Percentiles rank a stretch among this genome's conserved stretches.
These are phyloP conservation scores for Microcebus lehilahytsara DNA, from an alignment of 2,113 vertebrate genomes.

Conservation along the genomic window DNA sequence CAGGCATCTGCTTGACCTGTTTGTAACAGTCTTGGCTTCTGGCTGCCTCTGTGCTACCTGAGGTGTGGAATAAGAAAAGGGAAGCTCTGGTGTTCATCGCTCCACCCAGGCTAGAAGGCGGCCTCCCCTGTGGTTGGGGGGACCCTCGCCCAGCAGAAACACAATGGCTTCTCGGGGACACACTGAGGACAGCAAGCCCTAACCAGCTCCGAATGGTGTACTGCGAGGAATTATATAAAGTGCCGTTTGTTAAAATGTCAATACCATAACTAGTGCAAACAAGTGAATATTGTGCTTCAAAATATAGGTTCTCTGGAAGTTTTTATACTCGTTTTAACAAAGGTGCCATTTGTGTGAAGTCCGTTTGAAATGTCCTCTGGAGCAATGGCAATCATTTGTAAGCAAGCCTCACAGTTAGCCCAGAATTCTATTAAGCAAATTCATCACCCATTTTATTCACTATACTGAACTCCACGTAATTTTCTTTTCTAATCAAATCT, in stretches of 20 bases:
- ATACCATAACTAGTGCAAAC: not conserved
- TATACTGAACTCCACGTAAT: not conserved
- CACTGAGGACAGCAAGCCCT: not conserved
- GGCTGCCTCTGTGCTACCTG: not conserved
- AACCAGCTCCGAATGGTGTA: not conserved
- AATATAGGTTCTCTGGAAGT: not conserved
- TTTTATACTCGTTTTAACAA: not conserved
- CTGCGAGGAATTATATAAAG: not conserved
- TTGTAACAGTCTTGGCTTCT: not conserved
- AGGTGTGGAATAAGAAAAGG: not conserved
- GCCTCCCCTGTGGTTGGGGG: not conserved
- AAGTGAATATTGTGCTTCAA: not conserved
- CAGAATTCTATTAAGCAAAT: not conserved
- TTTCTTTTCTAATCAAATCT: conserved; percentile 35
- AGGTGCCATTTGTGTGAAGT: not conserved
- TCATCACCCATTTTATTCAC: not conserved
- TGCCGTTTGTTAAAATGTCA: not conserved
- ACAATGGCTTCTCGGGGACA: not conserved
- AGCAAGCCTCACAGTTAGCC: not conserved
- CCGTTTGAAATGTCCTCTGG: not conserved
- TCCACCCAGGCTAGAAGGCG: not conserved
- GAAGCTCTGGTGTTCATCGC: not conserved
- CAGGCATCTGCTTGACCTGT: not conserved
- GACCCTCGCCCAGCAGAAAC: not conserved
- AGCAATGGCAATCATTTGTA: not conserved